Percentiles rank a stretch among this genome's conserved stretches.
Conservation (phyloP, 2,888 invertebrate species). For the Drosophila mayaguana region DNA sequence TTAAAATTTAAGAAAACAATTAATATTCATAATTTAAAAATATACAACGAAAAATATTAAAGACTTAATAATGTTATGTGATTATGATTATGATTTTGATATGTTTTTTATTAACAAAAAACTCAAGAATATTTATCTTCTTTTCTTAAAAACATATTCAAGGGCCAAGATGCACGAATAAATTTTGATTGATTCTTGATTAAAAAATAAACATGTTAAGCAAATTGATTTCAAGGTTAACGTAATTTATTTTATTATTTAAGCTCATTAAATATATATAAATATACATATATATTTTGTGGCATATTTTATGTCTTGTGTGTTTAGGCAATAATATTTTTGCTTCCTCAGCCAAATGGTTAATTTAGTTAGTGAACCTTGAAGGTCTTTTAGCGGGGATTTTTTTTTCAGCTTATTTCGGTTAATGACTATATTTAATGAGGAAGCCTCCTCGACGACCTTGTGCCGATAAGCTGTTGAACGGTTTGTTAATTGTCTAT, state of each 20-base stretch:
- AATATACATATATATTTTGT: neutral
- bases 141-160: no score
- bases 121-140: no score
- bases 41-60: no score
- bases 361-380: constrained; percentile 47
- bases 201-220: constrained; percentile 4
- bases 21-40: no score
- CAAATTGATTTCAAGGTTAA: constrained; percentile 12
- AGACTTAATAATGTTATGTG: no score
- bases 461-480: constrained; percentile 45
- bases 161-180: neutral
- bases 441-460: constrained; percentile 53
- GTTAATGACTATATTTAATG: constrained; percentile 44
- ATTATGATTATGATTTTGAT: no score
- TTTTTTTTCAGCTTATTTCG: constrained; percentile 14
- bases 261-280: neutral
- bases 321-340: constrained; percentile 8
- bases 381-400: constrained; percentile 32
- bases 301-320: constrained; percentile 26
- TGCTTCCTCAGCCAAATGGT: constrained; percentile 30
- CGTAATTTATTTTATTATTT: neutral
- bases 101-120: no score
- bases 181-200: constrained; percentile 2
- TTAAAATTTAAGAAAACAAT: no score
- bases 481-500: constrained; percentile 47